Base-by-base conservation (phyloP, 2,888 invertebrate genomes). In the Tiliacea citrago region DNA sequence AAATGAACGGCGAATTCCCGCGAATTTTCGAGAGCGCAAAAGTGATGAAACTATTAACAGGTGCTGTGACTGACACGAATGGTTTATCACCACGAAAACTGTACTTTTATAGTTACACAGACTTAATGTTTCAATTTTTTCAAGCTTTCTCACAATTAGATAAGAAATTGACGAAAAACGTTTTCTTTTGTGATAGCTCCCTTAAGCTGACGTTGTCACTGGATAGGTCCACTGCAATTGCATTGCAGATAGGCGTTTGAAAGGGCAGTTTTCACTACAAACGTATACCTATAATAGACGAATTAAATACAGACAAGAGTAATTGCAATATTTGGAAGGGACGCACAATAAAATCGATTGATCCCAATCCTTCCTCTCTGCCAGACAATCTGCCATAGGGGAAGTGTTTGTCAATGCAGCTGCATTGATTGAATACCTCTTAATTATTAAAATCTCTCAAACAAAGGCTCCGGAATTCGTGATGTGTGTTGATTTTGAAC, bases 321-420 rank as follows among this genome's bases (percentile, higher is more conserved):
- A 18, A n/a, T 51, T 18, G 18, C 24, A 62, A 61, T 51, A 24
- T 75, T 75, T 24, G 4, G 16, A 39, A 29, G 16, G 45, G 45
- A 35, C 12, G 29, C 21, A 9, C 39, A 35, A 53, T 73, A 53
- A 35, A n/a, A 62, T 62, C 47, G 13, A 75, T 74, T 58, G n/a
- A 42, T 29, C 24, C 49, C 29, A 35, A n/a, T 58, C 73, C 49
- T 42, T 45, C 58, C 49, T 18, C 73, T 49, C 13, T 10, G 7
- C 24, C 53, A 24, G 21, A 47, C 29, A n/a, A 29, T 24, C 42
- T 53, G 67, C 8, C 66, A 12, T 7, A 49, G 12, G 18, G n/a
- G 8, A 29, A 35, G 39, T n/a, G 51, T 35, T 39, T 16, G 35
- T 35, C 35, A 60, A 8, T 16, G 45, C 35, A 51, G 29, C 18